Base-by-base conservation (phyloP, 2,888 invertebrate genomes). In the Sarcophaga carnaria region DNA sequence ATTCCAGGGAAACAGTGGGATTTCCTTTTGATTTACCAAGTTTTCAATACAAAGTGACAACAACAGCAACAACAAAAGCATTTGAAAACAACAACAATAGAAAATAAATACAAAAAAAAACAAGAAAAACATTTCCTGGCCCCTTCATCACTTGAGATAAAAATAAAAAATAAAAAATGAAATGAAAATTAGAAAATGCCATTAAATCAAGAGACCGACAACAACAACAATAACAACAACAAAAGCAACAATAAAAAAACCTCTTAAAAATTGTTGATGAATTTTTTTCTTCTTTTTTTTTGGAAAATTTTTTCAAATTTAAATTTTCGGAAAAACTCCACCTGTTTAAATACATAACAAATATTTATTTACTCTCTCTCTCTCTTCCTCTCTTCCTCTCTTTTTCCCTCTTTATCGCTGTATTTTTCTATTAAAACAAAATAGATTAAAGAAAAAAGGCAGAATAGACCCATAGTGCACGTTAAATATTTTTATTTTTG, bases 301-400 rank as follows among this genome's bases (percentile, higher is more conserved):
- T 25, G 62, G 80, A 74, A 14, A 64, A 25, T 60, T 47, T 66
- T 79, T 79, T 49, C 10, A 85, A 84, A 78, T 84, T 84, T 69
- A 71, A 79, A 84, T 82, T 59, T 81, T 84, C 84, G 84, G 87
- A 87, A 87, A 87, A 87, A 87, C 84, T 87, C 71, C 84, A 87
- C 87, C 87, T 87, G 87, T 87, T 87, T 79, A 87, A 84, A 87
- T 82, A 82, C 81, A 84, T 84, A 79, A 75, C 76, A 87, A 87
- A 84, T 27, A 80, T 80, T 85, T 67, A 80, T 75, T 77, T 66
- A 72, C 54, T 17, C 76, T 49, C 45, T 25, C 66, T 20, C 20
- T 20, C 20, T 20, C 20, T 20, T 17, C 20, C 20, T 20, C 20
- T n/a, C 66, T n/a, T 27, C n/a, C 45, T 37, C 8, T 11, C 49